Percentiles rank a stretch among this genome's conserved stretches.
Evolutionary conservation across 2,888 invertebrate genomes (phyloP).

Genomic region (Lepidocyrtoides sp.): DNA sequence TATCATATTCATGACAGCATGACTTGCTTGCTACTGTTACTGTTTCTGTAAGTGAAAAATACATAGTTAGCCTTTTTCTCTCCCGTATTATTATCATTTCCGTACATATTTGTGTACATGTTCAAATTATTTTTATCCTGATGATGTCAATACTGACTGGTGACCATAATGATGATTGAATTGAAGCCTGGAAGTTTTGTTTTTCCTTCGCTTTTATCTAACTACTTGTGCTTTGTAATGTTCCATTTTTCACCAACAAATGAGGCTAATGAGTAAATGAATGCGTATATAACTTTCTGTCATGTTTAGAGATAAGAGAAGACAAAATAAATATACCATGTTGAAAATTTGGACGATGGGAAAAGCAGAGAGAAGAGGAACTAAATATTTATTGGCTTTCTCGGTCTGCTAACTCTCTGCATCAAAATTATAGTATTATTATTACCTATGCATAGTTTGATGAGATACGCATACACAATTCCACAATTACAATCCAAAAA

Average conservation of each 20-base stretch:
- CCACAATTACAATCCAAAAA: not conserved
- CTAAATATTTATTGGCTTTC: conserved; percentile 10
- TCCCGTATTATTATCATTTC: no score
- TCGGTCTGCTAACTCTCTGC: not conserved
- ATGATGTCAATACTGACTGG: no score
- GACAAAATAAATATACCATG: not conserved
- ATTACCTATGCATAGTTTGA: not conserved
- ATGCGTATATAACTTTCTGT: conserved; percentile 31
- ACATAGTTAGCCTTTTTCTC: not conserved
- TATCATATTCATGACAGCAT: conserved; percentile 26
- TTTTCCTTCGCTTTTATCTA: not conserved
- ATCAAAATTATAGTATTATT: conserved; percentile 2
- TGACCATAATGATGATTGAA: no score
- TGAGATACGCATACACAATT: not conserved
- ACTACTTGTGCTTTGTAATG: not conserved
- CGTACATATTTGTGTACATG: no score
- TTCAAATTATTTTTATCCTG: no score
- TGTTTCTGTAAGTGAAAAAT: not conserved
- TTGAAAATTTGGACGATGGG: not conserved
- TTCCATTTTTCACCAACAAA: not conserved
- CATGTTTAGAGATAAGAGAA: not conserved
- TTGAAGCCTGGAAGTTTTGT: not conserved
- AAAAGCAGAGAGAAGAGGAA: not conserved
- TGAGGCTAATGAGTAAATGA: not conserved
- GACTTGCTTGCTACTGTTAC: not conserved